Base-by-base conservation (phyloP, 2,888 invertebrate species). In the Galerucella nymphaeae region DNA sequence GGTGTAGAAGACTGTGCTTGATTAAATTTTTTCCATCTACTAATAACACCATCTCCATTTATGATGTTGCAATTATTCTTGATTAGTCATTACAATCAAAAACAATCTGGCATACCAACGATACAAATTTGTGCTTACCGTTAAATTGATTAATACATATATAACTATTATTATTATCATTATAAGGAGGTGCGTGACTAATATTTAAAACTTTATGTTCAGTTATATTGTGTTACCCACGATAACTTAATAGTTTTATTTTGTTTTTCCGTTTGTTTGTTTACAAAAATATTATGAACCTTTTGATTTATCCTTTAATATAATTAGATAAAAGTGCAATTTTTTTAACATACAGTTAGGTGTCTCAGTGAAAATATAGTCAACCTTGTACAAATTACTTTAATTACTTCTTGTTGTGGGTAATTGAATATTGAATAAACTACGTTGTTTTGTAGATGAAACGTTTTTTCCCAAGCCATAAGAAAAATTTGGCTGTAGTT, bases 1-100 rank as follows among this genome's bases (percentile, higher is more conserved):
- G 62, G 68, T 62, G 38, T 68, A 68, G 68, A 68, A 61, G 53
- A 38, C 53, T 61, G 30, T 68, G 68, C 68, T 68, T 68, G 68
- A 20, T 68, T 66, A 66, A 20, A 66, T 68, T 50, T 67, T 30
- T 23, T 48, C 18, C 23, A 55, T 45, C 57, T 61, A 68, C 68
- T 68, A 58, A 53, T 53, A 62, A 68, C 68, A 68, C 53, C 50
- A 50, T 18, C 23, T 53, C 8, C 10, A 14, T 62, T 66, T 6
- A 18, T 68, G 61, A 38, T 62, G 62, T 48, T 58, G 68, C 68
- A 68, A 68, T 68, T 68, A 68, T 68, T 67, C 30, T 50, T 61
- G 23, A 66, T 11, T 57, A 18, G 2, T 53, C n/a, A 53, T 18
- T 53, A 10, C 18, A 53, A 18, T 50, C 2, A 1, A 50, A 50